Evolutionary conservation across 2,888 invertebrate genomes (phyloP).

Genomic region (Himalopsyche anomala): DNA sequence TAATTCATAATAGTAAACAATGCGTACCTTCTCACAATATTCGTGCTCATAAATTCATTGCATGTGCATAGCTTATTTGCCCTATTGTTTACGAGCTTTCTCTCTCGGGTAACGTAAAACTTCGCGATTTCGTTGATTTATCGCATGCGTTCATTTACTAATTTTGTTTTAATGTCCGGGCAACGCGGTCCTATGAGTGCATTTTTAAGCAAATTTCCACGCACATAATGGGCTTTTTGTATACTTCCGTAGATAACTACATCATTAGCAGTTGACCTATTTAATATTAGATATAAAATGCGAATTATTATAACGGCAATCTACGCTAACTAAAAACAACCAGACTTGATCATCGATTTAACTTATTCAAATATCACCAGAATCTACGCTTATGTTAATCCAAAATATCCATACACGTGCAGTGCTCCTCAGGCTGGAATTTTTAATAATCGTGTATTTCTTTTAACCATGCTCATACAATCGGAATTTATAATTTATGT

Average conservation of each 20-base stretch:
- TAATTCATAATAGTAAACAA: no score
- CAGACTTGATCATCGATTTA: no score
- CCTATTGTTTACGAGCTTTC: slow-evolving; percentile 26
- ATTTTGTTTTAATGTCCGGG: slow-evolving; percentile 28
- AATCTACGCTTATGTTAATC: no score
- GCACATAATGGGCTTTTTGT: background rate
- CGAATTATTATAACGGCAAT: no score
- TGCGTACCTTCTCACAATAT: background rate
- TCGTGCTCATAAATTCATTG: slow-evolving; percentile 11
- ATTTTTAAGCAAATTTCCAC: background rate
- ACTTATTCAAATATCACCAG: no score
- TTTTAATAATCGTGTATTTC: no score
- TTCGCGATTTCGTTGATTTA: slow-evolving; percentile 4
- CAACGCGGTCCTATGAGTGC: background rate
- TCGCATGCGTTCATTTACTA: slow-evolving; percentile 16
- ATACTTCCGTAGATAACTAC: background rate
- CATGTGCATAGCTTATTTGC: slow-evolving; percentile 16
- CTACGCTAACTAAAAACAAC: no score
- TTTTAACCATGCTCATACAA: no score
- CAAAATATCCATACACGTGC: no score
- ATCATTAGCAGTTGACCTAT: background rate
- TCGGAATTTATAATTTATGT: no score
- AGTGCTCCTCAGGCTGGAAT: no score
- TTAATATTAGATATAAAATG: background rate
- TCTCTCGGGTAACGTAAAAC: slow-evolving; percentile 12